Base-by-base conservation (phyloP, 2,888 invertebrate genomes). In the Matsumyia berberina region DNA sequence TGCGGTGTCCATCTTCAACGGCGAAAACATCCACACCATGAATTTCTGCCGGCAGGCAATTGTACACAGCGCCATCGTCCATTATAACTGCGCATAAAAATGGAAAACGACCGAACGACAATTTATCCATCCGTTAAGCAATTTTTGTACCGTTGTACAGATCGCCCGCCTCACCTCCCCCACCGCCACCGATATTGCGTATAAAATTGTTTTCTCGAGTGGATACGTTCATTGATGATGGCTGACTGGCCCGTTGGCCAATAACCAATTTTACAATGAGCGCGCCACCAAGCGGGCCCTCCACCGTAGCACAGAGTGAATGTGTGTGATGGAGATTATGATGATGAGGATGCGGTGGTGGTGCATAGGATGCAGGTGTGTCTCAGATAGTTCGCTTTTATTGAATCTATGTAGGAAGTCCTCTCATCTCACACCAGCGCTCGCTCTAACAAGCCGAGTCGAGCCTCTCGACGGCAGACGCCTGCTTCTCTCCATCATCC, bases 91-190 rank as follows among this genome's bases (percentile, higher is more conserved):
- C 85, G 85, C 85, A 85, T 85, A 85, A 85, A 85, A 85, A 85
- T 85, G 85, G 85, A 85, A 85, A 85, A 80, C 85, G 70, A 69
- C 80, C 80, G 62, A 85, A 80, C 74, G 74, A 85, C 85, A 67
- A 86, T 86, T 86, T 86, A 86, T 86, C 86, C 86, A 81, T 86
- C 86, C 86, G 86, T 86, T 86, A 86, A 86, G 81, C 81, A 86
- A 86, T 86, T 86, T 85, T 77, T 86, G 77, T 86, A 86, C 86
- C 86, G 86, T 86, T 86, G 82, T 66, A 66, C 33, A 24, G 17
- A 42, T 39, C 31, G 35, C 49, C 39, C 24, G 12, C 31, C 6
- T 46, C 33, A 7, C 67, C 42, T 15, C 15, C 46, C 5, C 37
- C 35, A 19, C 72, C 66, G 60, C 46, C 19, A 3, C 35, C 19